A percentile compares a stretch with the other conserved stretches of the same genome.
Conservation (phyloP, 2,888 invertebrate genomes). For the Eucera pruinosa region DNA sequence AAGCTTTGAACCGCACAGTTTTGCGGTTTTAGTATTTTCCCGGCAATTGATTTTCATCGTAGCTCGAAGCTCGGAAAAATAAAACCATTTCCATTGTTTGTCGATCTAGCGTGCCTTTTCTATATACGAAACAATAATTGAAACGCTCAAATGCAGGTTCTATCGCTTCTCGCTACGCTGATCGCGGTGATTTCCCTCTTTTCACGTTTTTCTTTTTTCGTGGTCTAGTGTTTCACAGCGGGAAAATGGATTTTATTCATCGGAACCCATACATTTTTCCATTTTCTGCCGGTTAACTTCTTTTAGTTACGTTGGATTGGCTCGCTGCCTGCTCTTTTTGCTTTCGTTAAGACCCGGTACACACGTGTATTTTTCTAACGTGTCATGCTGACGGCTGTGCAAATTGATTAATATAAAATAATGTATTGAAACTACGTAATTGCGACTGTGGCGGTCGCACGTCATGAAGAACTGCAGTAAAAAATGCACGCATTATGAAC, state of each 20-base stretch:
- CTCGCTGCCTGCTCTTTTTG: too few species aligned
- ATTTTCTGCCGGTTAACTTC: not conserved
- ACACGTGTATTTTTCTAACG: too few species aligned
- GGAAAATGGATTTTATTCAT: constrained; percentile 3
- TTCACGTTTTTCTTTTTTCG: not conserved
- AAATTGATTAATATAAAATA: too few species aligned
- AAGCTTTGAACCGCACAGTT: not conserved
- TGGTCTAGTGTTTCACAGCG: not conserved
- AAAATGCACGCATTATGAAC: too few species aligned
- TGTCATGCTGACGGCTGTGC: too few species aligned
- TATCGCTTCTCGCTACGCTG: not conserved
- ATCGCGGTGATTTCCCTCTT: not conserved
- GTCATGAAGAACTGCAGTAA: too few species aligned
- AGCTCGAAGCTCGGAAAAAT: constrained; percentile 7
- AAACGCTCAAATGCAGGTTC: constrained; percentile 17
- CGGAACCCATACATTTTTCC: not conserved
- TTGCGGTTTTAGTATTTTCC: constrained; percentile 14
- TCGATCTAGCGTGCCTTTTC: not conserved
- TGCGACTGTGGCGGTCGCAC: too few species aligned
- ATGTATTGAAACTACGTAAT: too few species aligned
- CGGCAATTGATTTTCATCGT: constrained; percentile 22
- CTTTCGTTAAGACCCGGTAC: too few species aligned
- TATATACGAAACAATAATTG: constrained; percentile 29
- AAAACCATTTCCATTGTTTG: not conserved
- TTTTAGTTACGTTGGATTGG: not conserved